phyloP scores from a whole-genome alignment of 1,140 invertebrate genomes.

The Drosophila leontia region DNA sequence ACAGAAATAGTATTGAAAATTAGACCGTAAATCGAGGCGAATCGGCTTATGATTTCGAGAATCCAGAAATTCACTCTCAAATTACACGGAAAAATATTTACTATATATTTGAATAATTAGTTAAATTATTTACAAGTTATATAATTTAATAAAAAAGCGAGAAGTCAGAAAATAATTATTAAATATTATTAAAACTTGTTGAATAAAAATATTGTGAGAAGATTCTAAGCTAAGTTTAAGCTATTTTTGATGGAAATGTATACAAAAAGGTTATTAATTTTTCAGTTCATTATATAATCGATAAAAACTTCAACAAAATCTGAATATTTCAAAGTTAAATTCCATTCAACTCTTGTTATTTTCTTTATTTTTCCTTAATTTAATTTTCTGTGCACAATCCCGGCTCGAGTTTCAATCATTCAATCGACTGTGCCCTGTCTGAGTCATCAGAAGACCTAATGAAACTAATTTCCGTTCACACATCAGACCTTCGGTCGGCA shows the following conservation, averaged over 20 bases:
- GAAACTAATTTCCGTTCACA: conserved; percentile 51
- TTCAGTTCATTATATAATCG: too few relatives aligned
- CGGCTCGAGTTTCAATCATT: neutral
- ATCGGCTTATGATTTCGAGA: conserved; percentile 10
- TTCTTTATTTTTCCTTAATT: too few relatives aligned
- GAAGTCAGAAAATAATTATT: neutral
- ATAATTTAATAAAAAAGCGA: neutral
- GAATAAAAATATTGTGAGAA: neutral
- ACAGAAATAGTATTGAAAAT: conserved; percentile 21
- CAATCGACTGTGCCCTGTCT: conserved; percentile 15
- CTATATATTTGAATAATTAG: neutral
- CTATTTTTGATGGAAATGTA: neutral
- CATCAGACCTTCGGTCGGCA: neutral
- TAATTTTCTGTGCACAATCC: neutral
- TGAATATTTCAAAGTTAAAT: neutral
- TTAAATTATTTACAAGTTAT: neutral
- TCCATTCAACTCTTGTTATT: neutral
- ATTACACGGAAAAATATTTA: neutral
- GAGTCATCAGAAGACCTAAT: conserved; percentile 44
- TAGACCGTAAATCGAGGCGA: conserved; percentile 7
- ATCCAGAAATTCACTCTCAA: neutral
- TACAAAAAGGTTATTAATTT: neutral
- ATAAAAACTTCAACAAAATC: neutral
- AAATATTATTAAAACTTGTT: neutral
- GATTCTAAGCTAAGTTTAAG: too few relatives aligned